Base-by-base conservation (phyloP, 2,797 vertebrate species). In the Sciurus carolinensis region DNA sequence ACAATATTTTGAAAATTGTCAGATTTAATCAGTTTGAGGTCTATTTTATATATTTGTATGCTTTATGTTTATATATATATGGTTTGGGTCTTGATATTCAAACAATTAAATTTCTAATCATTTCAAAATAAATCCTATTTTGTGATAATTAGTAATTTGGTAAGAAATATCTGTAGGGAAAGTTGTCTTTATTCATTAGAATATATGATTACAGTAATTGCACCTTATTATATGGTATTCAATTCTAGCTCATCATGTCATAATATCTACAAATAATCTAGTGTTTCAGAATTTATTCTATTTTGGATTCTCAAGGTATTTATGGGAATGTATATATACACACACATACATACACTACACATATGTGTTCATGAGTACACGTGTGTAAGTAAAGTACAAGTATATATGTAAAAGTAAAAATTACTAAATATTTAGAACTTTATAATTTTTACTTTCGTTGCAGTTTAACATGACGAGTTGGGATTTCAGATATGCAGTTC, bases 381-480 rank as follows among this genome's bases (percentile, higher is more conserved):
- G 39, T 28, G 5, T 64, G 12, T 81, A 64, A n/a, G 33, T 39
- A 18, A 14, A 42, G 36, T 0, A 57, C 3, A 69, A 28, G 47
- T 50, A 22, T 52, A 3, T 30, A 26, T 8, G 1, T 39, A 36
- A 42, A 52, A 15, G 14, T 57, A 54, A 12, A 77, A 83, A 79
- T 69, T 30, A 95, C 26, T 33, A 83, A 73, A 85, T 52, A 81
- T 59, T 91, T 73, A 66, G 5, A 47, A 17, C 6, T 9, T n/a
- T 66, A 8, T 47, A 13, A 4, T 66, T 86, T 94, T 95, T 82
- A 44, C 2, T 84, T 85, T 18, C 73, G 47, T 7, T 81, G 4
- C 14, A 59, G 22, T 81, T 93, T 93, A 73, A 59, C 52, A 66
- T 39, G 15, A 92, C 79, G 59, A 94, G 12, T 30, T 87, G 33